These are phyloP conservation scores for Melanocharis versteri DNA, from an alignment of 2,113 vertebrate genomes.

Conservation along the genomic window DNA sequence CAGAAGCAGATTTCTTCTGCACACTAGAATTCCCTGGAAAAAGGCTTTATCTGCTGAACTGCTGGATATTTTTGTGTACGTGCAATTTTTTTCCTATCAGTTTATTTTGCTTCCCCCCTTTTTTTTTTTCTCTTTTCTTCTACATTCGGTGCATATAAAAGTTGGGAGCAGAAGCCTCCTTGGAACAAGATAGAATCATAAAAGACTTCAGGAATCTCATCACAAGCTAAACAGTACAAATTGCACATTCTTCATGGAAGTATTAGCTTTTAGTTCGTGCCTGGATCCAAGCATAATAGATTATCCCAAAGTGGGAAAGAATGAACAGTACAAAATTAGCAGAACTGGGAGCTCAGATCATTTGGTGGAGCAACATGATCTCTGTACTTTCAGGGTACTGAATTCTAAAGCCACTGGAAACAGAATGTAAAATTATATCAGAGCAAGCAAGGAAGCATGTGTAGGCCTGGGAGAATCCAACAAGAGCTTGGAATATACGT, in stretches of 20 bases:
- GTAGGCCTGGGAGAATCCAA: slow-evolving; percentile 1
- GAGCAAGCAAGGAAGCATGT: slow-evolving; percentile 37
- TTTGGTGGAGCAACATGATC: slow-evolving; percentile 71
- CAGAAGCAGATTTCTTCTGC: slow-evolving; percentile 58
- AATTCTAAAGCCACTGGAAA: slow-evolving; percentile 61
- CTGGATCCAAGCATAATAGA: slow-evolving; percentile 76
- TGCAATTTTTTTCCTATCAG: slow-evolving; percentile 57
- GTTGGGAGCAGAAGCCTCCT: slow-evolving; percentile 65
- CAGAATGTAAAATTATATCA: slow-evolving; percentile 59
- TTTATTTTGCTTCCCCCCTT: slow-evolving; percentile 37
- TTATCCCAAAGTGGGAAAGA: slow-evolving; percentile 80
- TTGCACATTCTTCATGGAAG: slow-evolving; percentile 78
- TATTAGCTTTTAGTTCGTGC: slow-evolving; percentile 76
- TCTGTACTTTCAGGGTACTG: slow-evolving; percentile 52
- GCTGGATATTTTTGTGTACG: slow-evolving; percentile 31
- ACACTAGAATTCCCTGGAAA: slow-evolving; percentile 66
- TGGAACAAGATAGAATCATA: slow-evolving; percentile 73
- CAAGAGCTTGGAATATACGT: background rate
- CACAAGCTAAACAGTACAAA: slow-evolving; percentile 78
- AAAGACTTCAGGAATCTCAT: slow-evolving; percentile 78
- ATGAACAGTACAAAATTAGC: slow-evolving; percentile 76
- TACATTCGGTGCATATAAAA: slow-evolving; percentile 59
- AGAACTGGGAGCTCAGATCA: slow-evolving; percentile 72
- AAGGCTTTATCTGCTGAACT: slow-evolving; percentile 65
- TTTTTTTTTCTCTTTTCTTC: background rate